These are phyloP conservation scores for Sebastes elongatus DNA, from an alignment of 2,797 vertebrate genomes.

Conservation along the genomic window DNA sequence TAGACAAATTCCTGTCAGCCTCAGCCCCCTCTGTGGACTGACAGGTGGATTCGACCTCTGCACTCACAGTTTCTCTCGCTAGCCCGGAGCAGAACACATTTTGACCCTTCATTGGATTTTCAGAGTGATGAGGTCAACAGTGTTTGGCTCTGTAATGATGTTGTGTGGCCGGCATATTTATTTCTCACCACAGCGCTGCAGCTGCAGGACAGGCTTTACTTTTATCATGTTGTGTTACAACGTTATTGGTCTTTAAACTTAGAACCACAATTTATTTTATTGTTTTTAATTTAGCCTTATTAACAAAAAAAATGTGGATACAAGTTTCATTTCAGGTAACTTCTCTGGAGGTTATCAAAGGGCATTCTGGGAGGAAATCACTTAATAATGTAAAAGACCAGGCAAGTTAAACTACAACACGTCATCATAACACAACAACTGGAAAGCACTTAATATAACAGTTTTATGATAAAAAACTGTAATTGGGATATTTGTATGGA, in stretches of 20 bases:
- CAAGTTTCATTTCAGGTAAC: background rate
- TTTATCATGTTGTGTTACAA: background rate
- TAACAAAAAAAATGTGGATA: too few species aligned
- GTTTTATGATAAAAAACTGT: background rate
- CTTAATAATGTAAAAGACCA: background rate
- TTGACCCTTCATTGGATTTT: conserved; percentile 3
- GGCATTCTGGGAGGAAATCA: background rate
- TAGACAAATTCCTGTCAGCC: background rate
- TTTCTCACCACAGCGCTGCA: background rate
- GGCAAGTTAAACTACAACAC: background rate
- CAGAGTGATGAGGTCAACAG: conserved; percentile 9
- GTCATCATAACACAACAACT: background rate
- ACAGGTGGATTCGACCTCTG: conserved; percentile 44
- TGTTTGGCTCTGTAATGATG: background rate
- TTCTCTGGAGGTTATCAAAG: background rate
- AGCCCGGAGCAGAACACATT: background rate
- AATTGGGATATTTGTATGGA: too few species aligned
- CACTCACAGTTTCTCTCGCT: background rate
- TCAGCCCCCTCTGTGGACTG: background rate
- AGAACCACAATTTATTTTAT: too few species aligned
- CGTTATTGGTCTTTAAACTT: background rate
- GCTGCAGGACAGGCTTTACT: background rate
- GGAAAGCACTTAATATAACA: background rate
- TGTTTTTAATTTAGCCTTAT: too few species aligned
- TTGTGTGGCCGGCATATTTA: background rate